Base-by-base conservation (phyloP, 2,797 vertebrate genomes). In the Rhynchonycteris naso region DNA sequence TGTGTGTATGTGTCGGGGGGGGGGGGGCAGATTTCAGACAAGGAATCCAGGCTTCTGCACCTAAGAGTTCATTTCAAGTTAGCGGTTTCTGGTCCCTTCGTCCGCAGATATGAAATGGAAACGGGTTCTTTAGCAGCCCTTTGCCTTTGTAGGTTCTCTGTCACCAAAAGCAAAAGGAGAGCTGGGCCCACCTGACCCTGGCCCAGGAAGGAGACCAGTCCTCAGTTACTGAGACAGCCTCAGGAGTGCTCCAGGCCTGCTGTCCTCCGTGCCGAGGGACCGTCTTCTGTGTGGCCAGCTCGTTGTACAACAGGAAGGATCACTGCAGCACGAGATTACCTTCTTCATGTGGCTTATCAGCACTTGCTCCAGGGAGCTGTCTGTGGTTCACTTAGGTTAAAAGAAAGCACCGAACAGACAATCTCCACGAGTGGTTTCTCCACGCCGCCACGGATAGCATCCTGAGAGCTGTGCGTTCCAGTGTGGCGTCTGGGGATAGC, bases 231-330 rank as follows among this genome's bases (percentile, higher is more conserved):
- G 59, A 50, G 22, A 54, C 43, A 35, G 43, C 75, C 71, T 18
- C 12, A 16, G 10, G 1, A 28, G 0, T 2, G 66, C 0, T 4
- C n/a, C 8, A 18, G 2, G 1, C 26, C 43, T 50, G 22, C 47
- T 30, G 47, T 58, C 14, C 83, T 63, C 8, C 11, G 7, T 15
- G 30, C 59, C 61, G 16, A 3, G 18, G 75, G 66, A 56, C 2
- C 24, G 7, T 30, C 8, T 4, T 26, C 30, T 7, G 3, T 19
- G 6, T 0, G 10, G 8, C 12, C 33, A 5, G 35, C 35, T 14
- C 1, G 47, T 3, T 19, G 38, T 50, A 61, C 35, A 43, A 43
- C 5, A 18, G 88, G 24, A 61, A 71, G 5, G 14, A 50, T 30
- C 35, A 26, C 11, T 1, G 12, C 14, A 30, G 22, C 28, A 18